These are phyloP conservation scores for Ceyx melanurus DNA, from an alignment of 2,113 vertebrate genomes.

Conservation along the genomic window DNA sequence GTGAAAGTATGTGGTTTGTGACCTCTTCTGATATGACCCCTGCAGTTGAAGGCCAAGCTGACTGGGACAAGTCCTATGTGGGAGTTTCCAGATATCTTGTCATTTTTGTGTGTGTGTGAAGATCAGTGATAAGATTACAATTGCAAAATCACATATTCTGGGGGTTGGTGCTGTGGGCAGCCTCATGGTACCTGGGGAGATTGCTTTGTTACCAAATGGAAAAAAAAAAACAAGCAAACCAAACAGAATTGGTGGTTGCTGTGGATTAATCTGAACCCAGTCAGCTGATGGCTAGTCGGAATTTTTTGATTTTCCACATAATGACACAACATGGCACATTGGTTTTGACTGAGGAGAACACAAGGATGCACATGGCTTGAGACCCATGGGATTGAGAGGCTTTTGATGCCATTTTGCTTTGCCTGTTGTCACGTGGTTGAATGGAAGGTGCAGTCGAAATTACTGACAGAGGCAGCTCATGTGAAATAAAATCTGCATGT, in stretches of 20 bases:
- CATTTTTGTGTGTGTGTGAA: neutral
- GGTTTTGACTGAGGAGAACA: neutral
- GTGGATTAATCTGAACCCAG: neutral
- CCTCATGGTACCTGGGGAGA: neutral
- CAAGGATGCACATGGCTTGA: neutral
- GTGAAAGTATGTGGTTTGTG: neutral
- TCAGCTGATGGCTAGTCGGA: neutral
- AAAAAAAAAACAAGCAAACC: neutral
- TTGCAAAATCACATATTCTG: neutral
- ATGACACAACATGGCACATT: accelerated
- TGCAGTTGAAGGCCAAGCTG: neutral
- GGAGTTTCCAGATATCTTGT: neutral
- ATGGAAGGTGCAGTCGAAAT: neutral
- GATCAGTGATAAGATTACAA: neutral
- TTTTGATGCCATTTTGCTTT: neutral
- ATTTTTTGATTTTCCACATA: neutral
- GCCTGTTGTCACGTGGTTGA: neutral
- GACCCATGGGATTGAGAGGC: neutral
- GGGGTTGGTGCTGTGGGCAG: neutral
- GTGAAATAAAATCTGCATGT: neutral
- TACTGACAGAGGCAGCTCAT: neutral
- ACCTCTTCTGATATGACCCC: neutral
- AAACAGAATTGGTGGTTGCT: neutral
- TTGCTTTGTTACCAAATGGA: neutral
- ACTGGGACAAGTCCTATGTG: neutral